Evolutionary conservation across 1,140 invertebrate genomes (phyloP).

Genomic region (Nylanderia fulva): DNA sequence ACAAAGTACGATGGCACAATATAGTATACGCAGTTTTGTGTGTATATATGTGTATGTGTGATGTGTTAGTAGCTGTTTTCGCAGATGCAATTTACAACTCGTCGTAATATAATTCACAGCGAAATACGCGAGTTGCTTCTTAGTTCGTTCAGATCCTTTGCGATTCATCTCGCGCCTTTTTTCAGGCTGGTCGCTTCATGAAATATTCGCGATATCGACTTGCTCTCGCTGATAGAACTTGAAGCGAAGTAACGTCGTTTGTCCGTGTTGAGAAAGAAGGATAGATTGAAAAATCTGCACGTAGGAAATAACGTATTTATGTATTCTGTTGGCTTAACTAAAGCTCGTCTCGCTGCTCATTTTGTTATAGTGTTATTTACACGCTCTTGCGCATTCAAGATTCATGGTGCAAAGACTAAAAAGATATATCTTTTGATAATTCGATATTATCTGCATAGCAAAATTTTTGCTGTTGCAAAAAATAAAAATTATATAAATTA

Average conservation of each 20-base stretch:
- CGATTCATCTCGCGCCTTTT: constrained; percentile 49
- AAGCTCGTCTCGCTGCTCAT: constrained; percentile 50
- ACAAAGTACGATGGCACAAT: neutral
- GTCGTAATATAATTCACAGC: neutral
- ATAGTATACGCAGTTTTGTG: constrained; percentile 5
- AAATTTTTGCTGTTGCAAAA: too few species aligned
- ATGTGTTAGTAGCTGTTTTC: constrained; percentile 36
- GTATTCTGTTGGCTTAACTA: constrained; percentile 55
- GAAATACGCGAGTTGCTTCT: constrained; percentile 46
- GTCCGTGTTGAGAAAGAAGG: constrained; percentile 54
- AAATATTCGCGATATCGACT: constrained; percentile 40
- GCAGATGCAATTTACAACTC: neutral
- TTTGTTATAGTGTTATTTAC: constrained; percentile 54
- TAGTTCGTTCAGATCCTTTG: constrained; percentile 17
- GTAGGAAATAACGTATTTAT: constrained; percentile 65
- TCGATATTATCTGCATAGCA: neutral
- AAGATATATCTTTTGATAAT: neutral
- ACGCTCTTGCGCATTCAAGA: constrained; percentile 39
- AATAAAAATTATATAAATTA: neutral
- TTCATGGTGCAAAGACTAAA: constrained; percentile 1
- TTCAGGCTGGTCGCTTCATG: constrained; percentile 6
- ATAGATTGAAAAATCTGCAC: constrained; percentile 63
- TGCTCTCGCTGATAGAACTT: constrained; percentile 56
- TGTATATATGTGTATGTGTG: too few species aligned
- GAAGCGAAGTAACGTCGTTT: constrained; percentile 55